phyloP scores from a whole-genome alignment of 1,140 invertebrate genomes.

The Drusus annulatus region DNA sequence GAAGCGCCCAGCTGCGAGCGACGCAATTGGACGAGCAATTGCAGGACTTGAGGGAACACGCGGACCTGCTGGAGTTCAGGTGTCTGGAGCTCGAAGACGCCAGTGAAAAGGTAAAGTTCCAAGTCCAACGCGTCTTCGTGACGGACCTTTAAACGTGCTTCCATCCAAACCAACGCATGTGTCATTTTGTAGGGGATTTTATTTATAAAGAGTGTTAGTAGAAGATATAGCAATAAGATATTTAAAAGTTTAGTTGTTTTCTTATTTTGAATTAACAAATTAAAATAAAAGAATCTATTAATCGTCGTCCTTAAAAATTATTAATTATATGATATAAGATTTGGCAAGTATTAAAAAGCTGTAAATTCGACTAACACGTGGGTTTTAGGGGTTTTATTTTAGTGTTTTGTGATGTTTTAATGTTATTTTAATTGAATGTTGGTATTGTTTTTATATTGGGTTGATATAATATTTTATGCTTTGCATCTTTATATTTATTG shows the following conservation, averaged over 20 bases:
- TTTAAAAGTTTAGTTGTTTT: too few relatives aligned
- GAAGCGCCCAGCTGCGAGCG: conserved; percentile 62
- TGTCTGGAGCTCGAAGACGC: conserved; percentile 73
- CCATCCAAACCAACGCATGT: neutral
- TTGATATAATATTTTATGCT: conserved; percentile 20
- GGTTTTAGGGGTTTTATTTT: conserved; percentile 10
- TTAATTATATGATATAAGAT: too few relatives aligned
- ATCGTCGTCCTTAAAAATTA: too few relatives aligned
- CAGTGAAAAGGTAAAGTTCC: conserved; percentile 58
- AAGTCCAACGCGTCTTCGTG: conserved; percentile 52
- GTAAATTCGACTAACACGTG: conserved; percentile 30
- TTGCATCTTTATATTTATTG: conserved; percentile 26
- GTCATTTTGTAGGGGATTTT: neutral
- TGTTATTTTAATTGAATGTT: neutral
- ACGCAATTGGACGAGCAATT: conserved; percentile 72
- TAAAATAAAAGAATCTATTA: too few relatives aligned
- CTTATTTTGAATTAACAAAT: too few relatives aligned
- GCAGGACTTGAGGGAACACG: conserved; percentile 73
- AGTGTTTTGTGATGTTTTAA: conserved; percentile 23
- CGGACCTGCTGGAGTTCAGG: conserved; percentile 76
- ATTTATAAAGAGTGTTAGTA: conserved; percentile 38
- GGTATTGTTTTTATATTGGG: conserved; percentile 2
- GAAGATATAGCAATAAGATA: conserved; percentile 9
- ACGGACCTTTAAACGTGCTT: conserved; percentile 52
- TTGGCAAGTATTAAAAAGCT: conserved; percentile 25